Base-by-base conservation (phyloP, 2,888 invertebrate species). In the Pachycephus smyrnensis region DNA sequence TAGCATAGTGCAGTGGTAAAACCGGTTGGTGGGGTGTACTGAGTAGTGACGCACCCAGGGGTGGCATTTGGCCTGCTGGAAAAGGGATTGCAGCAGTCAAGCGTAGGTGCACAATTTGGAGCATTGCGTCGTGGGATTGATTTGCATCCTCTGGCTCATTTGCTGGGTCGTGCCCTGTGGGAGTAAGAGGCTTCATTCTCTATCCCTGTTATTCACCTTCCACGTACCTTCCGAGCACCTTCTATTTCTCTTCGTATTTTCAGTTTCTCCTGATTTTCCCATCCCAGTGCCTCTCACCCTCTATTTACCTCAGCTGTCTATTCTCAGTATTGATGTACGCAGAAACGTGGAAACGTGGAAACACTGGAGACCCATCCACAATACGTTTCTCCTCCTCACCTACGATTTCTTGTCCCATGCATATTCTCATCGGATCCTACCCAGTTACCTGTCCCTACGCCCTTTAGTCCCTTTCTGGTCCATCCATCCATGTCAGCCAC, bases 61-160 rank as follows among this genome's bases (percentile, higher is more conserved):
- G 88, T 80, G 83, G 79, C 81, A 82, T 83, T 84, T 80, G 81
- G 83, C 78, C 33, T 78, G 79, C 84, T 82, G 85, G 86, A 87
- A 89, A 89, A 89, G 89, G 89, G 87, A 89, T 89, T 87, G 87
- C 86, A 84, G 86, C 88, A 87, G 85, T 86, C 86, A 84, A 86
- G 88, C 86, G 86, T 86, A 86, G 87, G 84, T 84, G 86, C 84
- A 85, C 87, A 87, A 89, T 89, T 88, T 86, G 83, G 87, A 84
- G 85, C 83, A 82, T 80, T 79, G 88, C 86, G 86, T 84, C 87
- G 82, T 85, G 88, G 90, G 89, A 89, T 90, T 90, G 90, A 90
- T 90, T 90, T 90, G 90, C 90, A 90, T 90, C 88, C 89, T 86
- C 87, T 85, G 87, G 89, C 89, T 90, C 88, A 90, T 90, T 90